A percentile compares a stretch with the other conserved stretches of the same genome.
These are phyloP conservation scores for Perdita meconis DNA, from an alignment of 2,888 invertebrate genomes.

Conservation along the genomic window DNA sequence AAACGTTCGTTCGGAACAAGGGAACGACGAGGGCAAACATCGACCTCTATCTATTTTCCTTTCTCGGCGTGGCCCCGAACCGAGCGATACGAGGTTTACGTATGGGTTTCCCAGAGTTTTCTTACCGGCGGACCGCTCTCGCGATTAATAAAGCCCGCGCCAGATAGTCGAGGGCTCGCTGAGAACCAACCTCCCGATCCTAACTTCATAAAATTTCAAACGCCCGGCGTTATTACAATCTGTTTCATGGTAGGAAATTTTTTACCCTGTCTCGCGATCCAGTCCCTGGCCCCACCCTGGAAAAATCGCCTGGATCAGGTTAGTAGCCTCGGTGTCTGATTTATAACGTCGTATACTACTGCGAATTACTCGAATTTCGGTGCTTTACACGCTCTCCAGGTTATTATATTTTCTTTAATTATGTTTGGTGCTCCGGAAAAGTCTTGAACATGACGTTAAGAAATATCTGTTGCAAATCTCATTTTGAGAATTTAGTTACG, in stretches of 20 bases:
- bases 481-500: too few species aligned
- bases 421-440: too few species aligned
- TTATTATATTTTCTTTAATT: too few species aligned
- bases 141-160: slow-evolving; percentile 33
- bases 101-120: background rate
- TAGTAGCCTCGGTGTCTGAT: slow-evolving; percentile 20
- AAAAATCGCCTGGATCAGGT: slow-evolving; percentile 14
- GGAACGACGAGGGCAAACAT: background rate
- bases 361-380: too few species aligned
- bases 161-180: slow-evolving; percentile 15
- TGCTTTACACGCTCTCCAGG: too few species aligned
- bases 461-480: too few species aligned
- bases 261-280: slow-evolving; percentile 3
- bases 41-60: slow-evolving; percentile 13
- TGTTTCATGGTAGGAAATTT: slow-evolving; percentile 26
- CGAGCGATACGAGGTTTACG: slow-evolving; percentile 7
- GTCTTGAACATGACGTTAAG: too few species aligned
- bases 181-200: background rate
- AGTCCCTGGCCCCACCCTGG: too few species aligned
- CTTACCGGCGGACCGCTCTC: background rate
- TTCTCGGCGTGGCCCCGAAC: background rate
- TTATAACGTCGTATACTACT: background rate
- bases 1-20: background rate
- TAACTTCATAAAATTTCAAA: slow-evolving; percentile 29
- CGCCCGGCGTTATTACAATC: slow-evolving; percentile 19